A percentile compares a stretch with the other conserved stretches of the same genome.
Conservation (phyloP, 2,888 invertebrate genomes). For the Lepidochitona cinerea region DNA sequence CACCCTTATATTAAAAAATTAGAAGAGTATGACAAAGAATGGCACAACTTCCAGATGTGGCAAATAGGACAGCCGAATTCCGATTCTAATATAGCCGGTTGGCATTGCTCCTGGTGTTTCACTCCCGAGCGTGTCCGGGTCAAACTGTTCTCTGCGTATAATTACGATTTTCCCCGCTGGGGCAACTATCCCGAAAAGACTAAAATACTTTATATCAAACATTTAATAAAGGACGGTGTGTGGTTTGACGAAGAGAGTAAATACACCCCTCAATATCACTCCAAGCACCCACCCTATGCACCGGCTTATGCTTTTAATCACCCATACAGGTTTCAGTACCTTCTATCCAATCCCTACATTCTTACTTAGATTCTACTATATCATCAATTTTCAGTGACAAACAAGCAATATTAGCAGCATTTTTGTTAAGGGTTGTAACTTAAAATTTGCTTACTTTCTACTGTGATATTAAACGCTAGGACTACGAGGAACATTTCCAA, state of each 20-base stretch:
- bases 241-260: slow-evolving; percentile 74
- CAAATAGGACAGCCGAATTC: slow-evolving; percentile 27
- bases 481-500: no score
- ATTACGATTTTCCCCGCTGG: slow-evolving; percentile 64
- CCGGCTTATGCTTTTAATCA: not conserved
- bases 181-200: slow-evolving; percentile 71
- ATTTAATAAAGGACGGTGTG: slow-evolving; percentile 76
- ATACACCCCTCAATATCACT: not conserved
- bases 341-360: slow-evolving; percentile 1
- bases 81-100: slow-evolving; percentile 79
- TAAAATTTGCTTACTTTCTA: no score
- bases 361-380: no score
- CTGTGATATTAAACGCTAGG: no score
- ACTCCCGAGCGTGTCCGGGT: slow-evolving; percentile 75
- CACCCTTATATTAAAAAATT: not conserved
- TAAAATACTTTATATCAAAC: slow-evolving; percentile 76
- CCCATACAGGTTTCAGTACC: not conserved
- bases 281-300: not conserved
- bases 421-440: no score
- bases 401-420: no score
- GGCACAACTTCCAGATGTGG: slow-evolving; percentile 29
- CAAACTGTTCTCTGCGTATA: slow-evolving; percentile 70
- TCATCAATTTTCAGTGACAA: no score
- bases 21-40: slow-evolving; percentile 38
- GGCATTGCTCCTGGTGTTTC: slow-evolving; percentile 80